phyloP scores from a whole-genome alignment of 1,140 invertebrate species.

The Cherax quadricarinatus region DNA sequence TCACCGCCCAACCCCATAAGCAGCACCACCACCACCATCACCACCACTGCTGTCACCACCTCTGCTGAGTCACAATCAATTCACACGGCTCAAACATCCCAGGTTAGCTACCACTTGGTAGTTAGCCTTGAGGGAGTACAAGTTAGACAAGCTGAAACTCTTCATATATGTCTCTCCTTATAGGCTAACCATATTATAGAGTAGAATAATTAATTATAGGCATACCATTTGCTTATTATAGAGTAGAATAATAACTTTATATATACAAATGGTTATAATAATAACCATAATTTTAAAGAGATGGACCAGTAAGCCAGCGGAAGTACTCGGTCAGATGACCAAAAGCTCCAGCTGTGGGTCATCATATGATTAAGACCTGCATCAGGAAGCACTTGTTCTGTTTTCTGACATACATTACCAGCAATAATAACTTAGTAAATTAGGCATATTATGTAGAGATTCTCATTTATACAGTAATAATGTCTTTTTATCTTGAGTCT shows the following conservation, averaged over 20 bases:
- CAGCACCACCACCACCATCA: slow-evolving; percentile 58
- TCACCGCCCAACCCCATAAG: slow-evolving; percentile 45
- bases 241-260: background rate
- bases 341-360: too few species aligned
- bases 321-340: too few species aligned
- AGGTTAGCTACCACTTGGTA: slow-evolving; percentile 65
- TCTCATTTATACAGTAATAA: background rate
- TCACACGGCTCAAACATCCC: slow-evolving; percentile 65
- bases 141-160: slow-evolving; percentile 27
- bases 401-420: too few species aligned
- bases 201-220: too few species aligned
- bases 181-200: background rate
- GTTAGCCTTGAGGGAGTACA: slow-evolving; percentile 46
- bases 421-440: background rate
- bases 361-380: too few species aligned
- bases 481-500: background rate
- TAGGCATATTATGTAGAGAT: background rate
- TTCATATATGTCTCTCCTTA: background rate
- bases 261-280: background rate
- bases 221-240: background rate
- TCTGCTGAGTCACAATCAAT: slow-evolving; percentile 61
- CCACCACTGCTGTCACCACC: slow-evolving; percentile 64
- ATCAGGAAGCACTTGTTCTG: too few species aligned
- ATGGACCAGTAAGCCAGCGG: too few species aligned
- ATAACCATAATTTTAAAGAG: too few species aligned